phyloP scores from a whole-genome alignment of 2,888 invertebrate genomes.

The Agapostemon virescens region DNA sequence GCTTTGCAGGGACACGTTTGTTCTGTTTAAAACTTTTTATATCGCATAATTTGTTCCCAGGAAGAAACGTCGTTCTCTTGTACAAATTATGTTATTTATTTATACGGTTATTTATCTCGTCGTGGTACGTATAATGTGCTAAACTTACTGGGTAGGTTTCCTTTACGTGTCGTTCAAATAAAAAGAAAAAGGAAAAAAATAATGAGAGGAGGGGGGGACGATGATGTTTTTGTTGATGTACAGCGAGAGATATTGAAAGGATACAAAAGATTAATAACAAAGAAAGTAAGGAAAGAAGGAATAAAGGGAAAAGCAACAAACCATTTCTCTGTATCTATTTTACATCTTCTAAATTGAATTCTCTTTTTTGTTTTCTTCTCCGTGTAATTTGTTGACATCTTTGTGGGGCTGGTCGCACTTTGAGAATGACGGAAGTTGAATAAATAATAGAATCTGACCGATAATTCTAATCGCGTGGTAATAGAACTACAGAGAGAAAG shows the following conservation, averaged over 20 bases:
- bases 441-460: conserved; percentile 26
- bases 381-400: conserved; percentile 14
- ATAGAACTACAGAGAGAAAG: conserved; percentile 17
- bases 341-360: neutral
- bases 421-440: conserved; percentile 3
- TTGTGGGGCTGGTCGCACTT: conserved; percentile 26
- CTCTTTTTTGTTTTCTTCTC: neutral
- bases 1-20: conserved; percentile 25
- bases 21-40: conserved; percentile 16
- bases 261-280: too few relatives aligned
- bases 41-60: conserved; percentile 8
- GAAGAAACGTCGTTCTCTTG: neutral
- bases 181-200: neutral
- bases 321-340: neutral
- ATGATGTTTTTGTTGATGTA: neutral
- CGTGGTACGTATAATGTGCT: neutral
- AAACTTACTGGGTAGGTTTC: neutral
- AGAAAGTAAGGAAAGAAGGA: neutral
- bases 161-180: neutral
- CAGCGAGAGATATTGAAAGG: neutral
- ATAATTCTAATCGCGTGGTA: conserved; percentile 50
- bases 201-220: neutral
- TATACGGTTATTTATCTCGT: conserved; percentile 19
- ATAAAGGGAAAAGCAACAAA: too few relatives aligned
- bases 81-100: conserved; percentile 34